These are phyloP conservation scores for Pterophyllum scalare DNA, from an alignment of 2,113 vertebrate species.

Conservation along the genomic window DNA sequence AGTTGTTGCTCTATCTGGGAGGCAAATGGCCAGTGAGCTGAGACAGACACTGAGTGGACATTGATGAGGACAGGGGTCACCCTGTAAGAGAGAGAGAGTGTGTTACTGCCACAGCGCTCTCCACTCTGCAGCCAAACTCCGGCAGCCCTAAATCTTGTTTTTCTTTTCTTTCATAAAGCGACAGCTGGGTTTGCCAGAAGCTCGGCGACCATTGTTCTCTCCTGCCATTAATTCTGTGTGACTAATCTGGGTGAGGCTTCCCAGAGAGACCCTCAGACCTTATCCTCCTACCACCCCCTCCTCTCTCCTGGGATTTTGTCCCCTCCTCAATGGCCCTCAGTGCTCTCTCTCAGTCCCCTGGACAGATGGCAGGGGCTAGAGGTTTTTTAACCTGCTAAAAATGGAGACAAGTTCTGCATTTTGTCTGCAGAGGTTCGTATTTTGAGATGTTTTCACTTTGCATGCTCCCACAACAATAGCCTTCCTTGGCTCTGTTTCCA, in stretches of 20 bases:
- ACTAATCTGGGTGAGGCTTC: constrained; percentile 97
- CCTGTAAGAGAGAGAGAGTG: constrained; percentile 24
- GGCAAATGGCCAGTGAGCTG: constrained; percentile 50
- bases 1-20: constrained; percentile 73
- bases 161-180: constrained; percentile 93
- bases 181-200: constrained; percentile 98
- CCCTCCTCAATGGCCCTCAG: constrained; percentile 75
- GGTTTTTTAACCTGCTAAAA: constrained; percentile 55
- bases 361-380: constrained; percentile 85
- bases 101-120: constrained; percentile 65
- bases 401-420: neutral
- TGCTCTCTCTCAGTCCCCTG: constrained; percentile 74
- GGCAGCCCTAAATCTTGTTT: constrained; percentile 95
- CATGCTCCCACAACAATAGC: constrained; percentile 39
- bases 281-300: constrained; percentile 56
- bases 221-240: constrained; percentile 97
- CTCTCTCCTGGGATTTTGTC: constrained; percentile 79
- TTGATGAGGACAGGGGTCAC: constrained; percentile 76
- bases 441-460: constrained; percentile 24
- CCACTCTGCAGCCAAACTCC: constrained; percentile 81
- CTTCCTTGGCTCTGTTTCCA: constrained; percentile 40
- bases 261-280: constrained; percentile 88
- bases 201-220: constrained; percentile 90
- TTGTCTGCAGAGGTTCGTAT: constrained; percentile 18
- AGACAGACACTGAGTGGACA: constrained; percentile 61